phyloP scores from a whole-genome alignment of 2,888 invertebrate genomes.

The Oxystoma pomonae region DNA sequence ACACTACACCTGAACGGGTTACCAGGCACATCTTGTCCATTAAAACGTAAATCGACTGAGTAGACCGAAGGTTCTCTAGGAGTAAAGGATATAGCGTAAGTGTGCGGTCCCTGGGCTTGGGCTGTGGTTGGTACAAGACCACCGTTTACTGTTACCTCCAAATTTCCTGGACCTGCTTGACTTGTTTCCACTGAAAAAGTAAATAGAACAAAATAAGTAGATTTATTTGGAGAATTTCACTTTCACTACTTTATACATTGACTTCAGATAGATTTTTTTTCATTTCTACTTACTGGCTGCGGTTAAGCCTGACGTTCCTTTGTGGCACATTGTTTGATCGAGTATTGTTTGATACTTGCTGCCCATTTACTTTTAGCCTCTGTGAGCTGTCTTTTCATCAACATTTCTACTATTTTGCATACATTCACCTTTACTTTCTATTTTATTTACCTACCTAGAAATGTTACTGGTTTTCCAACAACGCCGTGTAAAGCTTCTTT shows the following conservation, averaged over 20 bases:
- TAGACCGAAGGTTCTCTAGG: constrained; percentile 89
- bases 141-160: constrained; percentile 97
- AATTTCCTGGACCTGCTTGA: constrained; percentile 96
- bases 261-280: too few species aligned
- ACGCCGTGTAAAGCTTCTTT: constrained; percentile 86
- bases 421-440: too few species aligned
- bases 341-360: too few species aligned
- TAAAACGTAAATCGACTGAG: constrained; percentile 92
- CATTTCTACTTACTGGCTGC: too few species aligned
- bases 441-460: constrained; percentile 66
- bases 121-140: constrained; percentile 96
- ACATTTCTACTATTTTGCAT: too few species aligned
- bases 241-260: too few species aligned
- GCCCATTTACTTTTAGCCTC: too few species aligned
- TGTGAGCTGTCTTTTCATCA: too few species aligned
- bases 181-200: constrained; percentile 86
- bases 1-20: constrained; percentile 79
- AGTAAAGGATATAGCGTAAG: constrained; percentile 95
- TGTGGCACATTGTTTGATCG: too few species aligned
- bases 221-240: too few species aligned
- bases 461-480: constrained; percentile 87
- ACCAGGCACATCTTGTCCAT: constrained; percentile 92
- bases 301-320: too few species aligned
- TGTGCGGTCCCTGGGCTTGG: constrained; percentile 93
- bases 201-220: neutral